Conservation (phyloP, 2,888 invertebrate genomes). For the Allolobophora icterica region DNA sequence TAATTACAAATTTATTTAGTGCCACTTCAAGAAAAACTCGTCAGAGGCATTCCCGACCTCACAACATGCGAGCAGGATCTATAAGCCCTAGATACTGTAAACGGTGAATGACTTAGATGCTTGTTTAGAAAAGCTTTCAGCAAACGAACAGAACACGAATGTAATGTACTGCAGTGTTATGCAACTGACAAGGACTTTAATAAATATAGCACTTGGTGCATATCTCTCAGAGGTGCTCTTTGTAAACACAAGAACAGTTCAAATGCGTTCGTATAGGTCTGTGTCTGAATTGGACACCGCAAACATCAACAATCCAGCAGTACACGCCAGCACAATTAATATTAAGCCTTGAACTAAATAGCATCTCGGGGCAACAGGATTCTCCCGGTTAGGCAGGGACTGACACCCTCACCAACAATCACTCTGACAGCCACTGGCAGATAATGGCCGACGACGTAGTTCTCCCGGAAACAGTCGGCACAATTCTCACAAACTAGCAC, state of each 20-base stretch:
- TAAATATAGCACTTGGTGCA: neutral
- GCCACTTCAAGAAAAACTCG: neutral
- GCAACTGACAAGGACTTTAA: no score
- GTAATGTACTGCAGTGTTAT: neutral
- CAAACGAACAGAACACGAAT: neutral
- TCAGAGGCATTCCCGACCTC: neutral
- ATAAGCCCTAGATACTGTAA: neutral
- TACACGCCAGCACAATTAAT: neutral
- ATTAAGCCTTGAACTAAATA: conserved; percentile 1
- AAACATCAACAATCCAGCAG: neutral
- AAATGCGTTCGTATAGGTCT: neutral
- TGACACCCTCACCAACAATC: neutral
- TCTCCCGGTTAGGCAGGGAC: neutral
- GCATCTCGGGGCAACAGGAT: conserved; percentile 2
- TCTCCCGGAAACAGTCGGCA: neutral
- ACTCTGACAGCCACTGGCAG: neutral
- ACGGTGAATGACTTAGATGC: neutral
- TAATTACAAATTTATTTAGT: neutral
- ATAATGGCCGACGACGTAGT: no score
- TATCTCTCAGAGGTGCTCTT: neutral
- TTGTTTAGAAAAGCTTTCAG: neutral
- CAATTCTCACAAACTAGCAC: neutral
- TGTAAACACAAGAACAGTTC: neutral
- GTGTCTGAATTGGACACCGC: neutral
- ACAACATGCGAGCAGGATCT: neutral